Evolutionary conservation across 2,888 invertebrate species (phyloP), one percentile per base, ranked within the genome.

Genomic region (Willowsia nigromaculata): DNA sequence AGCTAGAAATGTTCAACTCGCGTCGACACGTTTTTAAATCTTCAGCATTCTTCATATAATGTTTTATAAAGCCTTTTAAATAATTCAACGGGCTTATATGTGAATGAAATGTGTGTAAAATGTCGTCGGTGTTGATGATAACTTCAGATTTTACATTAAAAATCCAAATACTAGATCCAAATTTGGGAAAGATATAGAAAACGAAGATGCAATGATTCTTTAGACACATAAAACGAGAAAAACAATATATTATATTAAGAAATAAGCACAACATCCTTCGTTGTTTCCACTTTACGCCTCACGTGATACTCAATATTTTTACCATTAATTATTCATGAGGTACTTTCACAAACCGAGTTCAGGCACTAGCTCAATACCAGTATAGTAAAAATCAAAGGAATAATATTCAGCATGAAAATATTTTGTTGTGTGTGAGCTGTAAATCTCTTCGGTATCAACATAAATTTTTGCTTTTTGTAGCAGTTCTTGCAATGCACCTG

Each of bases 311-410:
- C 13, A 2, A 13, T 68, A 40, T 68, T 65, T 40, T 68, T 27
- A 27, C 47, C 74, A 74, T 74, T 74, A 74, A 74, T 74, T 74
- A 74, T 74, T 74, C 74, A 74, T 74, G 74, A 74, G 9, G 27
- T 68, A 56, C 56, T 68, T 74, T 71, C 25, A 40, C 25, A 74
- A 27, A 27, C 47, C 47, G 18, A 22, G 22, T 71, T 71, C 1
- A 71, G 18, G 2, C 11, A 65, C 6, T 22, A 22, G n/a, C n/a
- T n/a, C n/a, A n/a, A n/a, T n/a, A n/a, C n/a, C n/a, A n/a, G n/a
- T n/a, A n/a, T n/a, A n/a, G n/a, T n/a, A n/a, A n/a, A n/a, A n/a
- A n/a, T n/a, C n/a, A n/a, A n/a, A n/a, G n/a, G n/a, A n/a, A n/a
- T n/a, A n/a, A n/a, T n/a, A n/a, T n/a, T n/a, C n/a, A n/a, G n/a